These are phyloP conservation scores for Polypedilum pembai DNA, from an alignment of 1,140 invertebrate species.

Conservation along the genomic window DNA sequence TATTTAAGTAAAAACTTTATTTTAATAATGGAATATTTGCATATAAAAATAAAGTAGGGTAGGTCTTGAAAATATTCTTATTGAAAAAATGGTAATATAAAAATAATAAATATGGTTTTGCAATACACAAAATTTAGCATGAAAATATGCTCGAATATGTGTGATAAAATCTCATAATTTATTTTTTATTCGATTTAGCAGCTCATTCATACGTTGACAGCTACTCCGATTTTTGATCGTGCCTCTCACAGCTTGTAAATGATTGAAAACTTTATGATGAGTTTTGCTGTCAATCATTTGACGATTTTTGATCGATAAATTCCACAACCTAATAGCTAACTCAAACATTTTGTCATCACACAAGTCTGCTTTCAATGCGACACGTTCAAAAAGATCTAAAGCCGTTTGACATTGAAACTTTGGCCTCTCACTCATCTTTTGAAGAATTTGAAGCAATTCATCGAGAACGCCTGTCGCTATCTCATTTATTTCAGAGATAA, in stretches of 20 bases:
- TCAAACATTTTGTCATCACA: conserved; percentile 50
- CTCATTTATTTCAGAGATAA: conserved; percentile 69
- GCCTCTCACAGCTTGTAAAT: not conserved
- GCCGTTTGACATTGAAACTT: conserved; percentile 54
- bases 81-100: too few relatives aligned
- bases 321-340: conserved; percentile 71
- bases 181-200: conserved; percentile 21
- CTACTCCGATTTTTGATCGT: not conserved
- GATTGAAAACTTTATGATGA: not conserved
- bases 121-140: too few relatives aligned
- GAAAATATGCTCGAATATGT: too few relatives aligned
- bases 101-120: too few relatives aligned
- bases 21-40: too few relatives aligned
- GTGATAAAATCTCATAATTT: conserved; percentile 9
- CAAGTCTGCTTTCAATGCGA: conserved; percentile 65
- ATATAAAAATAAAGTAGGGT: too few relatives aligned
- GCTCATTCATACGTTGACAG: not conserved
- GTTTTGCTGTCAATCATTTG: conserved; percentile 37
- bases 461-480: conserved; percentile 69
- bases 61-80: too few relatives aligned
- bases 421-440: conserved; percentile 53
- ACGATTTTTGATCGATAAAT: conserved; percentile 57
- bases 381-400: conserved; percentile 63
- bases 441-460: conserved; percentile 67
- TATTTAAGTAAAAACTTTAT: too few relatives aligned